Evolutionary conservation across 2,888 invertebrate species (phyloP).

Genomic region (Pycnomerus fuliginosus): DNA sequence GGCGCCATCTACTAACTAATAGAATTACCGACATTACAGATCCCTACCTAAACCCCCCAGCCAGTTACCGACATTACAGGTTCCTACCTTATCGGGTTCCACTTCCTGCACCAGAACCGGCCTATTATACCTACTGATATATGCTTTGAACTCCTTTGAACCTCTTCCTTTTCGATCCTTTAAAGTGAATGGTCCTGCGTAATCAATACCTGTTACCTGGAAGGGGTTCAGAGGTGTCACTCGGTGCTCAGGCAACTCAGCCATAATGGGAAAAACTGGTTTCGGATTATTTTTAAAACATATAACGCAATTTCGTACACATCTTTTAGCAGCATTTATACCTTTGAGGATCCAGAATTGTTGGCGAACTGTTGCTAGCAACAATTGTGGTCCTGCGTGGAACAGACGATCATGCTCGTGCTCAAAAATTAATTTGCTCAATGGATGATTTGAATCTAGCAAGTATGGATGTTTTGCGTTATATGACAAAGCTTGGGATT

Average conservation of each 20-base stretch:
- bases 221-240: constrained; percentile 24
- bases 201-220: constrained; percentile 17
- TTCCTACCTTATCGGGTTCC: too few species aligned
- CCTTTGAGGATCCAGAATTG: constrained; percentile 30
- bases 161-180: constrained; percentile 17
- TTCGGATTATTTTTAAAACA: constrained; percentile 23
- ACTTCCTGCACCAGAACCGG: too few species aligned
- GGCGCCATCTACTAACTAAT: too few species aligned
- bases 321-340: constrained; percentile 1
- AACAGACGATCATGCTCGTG: constrained; percentile 12
- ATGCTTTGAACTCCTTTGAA: constrained; percentile 22
- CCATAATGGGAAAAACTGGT: constrained; percentile 30
- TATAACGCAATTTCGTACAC: constrained; percentile 25
- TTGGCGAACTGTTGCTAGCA: constrained; percentile 17
- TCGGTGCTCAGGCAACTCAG: constrained; percentile 30
- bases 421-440: constrained; percentile 18
- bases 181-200: constrained; percentile 18
- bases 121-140: too few species aligned
- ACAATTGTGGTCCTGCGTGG: constrained; percentile 24
- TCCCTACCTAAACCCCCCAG: too few species aligned
- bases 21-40: too few species aligned
- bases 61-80: too few species aligned
- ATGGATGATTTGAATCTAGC: constrained; percentile 15
- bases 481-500: constrained; percentile 6
- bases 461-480: constrained; percentile 22